phyloP scores from a whole-genome alignment of 2,113 vertebrate species.

The Notechis scutatus region DNA sequence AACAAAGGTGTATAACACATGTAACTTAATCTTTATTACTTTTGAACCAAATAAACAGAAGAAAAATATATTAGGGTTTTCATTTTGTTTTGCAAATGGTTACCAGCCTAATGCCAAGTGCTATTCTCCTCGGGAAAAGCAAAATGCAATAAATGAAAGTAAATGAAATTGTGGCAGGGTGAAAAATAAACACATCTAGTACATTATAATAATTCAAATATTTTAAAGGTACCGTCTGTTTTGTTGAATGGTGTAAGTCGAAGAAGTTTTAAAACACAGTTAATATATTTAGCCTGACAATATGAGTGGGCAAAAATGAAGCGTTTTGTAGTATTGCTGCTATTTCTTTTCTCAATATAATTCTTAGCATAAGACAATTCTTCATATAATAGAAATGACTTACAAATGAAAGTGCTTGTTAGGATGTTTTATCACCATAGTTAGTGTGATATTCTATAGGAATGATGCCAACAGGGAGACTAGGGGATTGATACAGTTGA shows the following conservation, averaged over 20 bases:
- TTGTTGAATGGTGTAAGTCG: conserved; percentile 8
- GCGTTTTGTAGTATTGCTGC: conserved; percentile 1
- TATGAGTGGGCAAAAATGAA: conserved; percentile 9
- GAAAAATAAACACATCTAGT: neutral
- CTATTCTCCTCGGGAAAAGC: neutral
- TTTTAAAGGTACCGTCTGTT: conserved; percentile 12
- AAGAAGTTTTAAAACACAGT: conserved; percentile 24
- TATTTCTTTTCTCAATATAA: conserved; percentile 16
- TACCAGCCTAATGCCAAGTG: conserved; percentile 29
- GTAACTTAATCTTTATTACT: conserved; percentile 7
- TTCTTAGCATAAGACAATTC: conserved; percentile 15
- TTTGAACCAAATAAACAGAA: conserved; percentile 29
- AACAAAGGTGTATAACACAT: neutral
- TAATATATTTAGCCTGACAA: conserved; percentile 24
- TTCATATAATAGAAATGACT: neutral
- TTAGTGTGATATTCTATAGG: neutral
- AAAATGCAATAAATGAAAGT: conserved; percentile 36
- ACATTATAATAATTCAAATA: conserved; percentile 1
- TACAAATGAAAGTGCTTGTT: conserved; percentile 16
- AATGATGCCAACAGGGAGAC: neutral
- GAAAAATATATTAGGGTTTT: conserved; percentile 12
- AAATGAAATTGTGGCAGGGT: conserved; percentile 36
- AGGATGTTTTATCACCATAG: neutral
- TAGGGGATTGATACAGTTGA: neutral
- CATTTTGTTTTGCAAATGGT: conserved; percentile 22